phyloP scores from a whole-genome alignment of 2,113 vertebrate genomes.

The Periophthalmus modestus region DNA sequence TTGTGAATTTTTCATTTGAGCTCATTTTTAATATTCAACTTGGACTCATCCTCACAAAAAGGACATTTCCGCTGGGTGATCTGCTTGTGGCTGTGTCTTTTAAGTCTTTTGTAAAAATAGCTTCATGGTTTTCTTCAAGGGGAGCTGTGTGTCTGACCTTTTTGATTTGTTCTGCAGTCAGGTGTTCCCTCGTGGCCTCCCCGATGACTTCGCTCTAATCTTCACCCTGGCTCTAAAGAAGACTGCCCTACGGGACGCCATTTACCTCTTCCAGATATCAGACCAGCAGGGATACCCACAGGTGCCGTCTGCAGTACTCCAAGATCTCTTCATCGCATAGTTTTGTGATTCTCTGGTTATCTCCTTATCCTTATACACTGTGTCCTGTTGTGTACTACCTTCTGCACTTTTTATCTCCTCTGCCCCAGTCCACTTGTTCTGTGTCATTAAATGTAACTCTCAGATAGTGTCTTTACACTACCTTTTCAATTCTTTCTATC shows the following conservation, averaged over 20 bases:
- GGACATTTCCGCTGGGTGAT: not conserved
- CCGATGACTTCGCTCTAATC: constrained; percentile 86
- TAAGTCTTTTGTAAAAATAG: constrained; percentile 1
- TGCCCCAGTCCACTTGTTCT: constrained; percentile 35
- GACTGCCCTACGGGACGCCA: constrained; percentile 81
- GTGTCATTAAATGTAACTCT: constrained; percentile 31
- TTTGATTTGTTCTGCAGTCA: constrained; percentile 71
- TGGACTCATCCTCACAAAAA: not conserved
- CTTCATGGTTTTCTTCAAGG: not conserved
- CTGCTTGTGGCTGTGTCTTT: not conserved
- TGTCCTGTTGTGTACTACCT: constrained; percentile 1
- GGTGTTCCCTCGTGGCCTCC: constrained; percentile 88
- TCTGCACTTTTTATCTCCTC: constrained; percentile 35
- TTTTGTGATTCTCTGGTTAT: constrained; percentile 8
- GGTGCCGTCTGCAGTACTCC: constrained; percentile 67
- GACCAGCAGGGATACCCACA: constrained; percentile 89
- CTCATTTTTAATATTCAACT: not conserved
- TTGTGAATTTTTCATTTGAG: not conserved
- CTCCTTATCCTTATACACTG: constrained; percentile 2
- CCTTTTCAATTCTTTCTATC: constrained; percentile 37
- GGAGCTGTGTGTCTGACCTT: constrained; percentile 1
- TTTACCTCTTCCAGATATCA: constrained; percentile 92
- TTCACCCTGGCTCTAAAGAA: constrained; percentile 91
- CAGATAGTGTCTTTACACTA: not conserved
- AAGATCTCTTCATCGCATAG: not conserved